Conservation (phyloP, 2,797 vertebrate species). For the Xenentodon cancila region DNA sequence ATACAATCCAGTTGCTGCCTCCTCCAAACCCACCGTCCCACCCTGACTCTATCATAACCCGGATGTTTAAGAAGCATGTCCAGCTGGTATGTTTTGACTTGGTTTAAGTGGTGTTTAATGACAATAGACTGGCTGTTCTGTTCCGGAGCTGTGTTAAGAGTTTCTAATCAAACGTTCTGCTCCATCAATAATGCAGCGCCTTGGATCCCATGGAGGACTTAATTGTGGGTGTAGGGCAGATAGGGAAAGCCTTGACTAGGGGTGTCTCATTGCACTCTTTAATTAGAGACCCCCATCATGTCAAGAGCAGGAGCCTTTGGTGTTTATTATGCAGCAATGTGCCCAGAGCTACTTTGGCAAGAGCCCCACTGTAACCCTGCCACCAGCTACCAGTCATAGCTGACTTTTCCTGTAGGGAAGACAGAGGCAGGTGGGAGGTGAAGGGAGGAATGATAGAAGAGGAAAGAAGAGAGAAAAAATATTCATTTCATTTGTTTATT, state of each 20-base stretch:
- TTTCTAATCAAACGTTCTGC: constrained; percentile 83
- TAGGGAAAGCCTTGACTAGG: constrained; percentile 67
- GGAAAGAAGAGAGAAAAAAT: background rate
- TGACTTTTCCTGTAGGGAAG: constrained; percentile 27
- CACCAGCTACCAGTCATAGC: constrained; percentile 48
- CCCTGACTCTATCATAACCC: constrained; percentile 68
- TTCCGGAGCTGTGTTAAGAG: constrained; percentile 78
- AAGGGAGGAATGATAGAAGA: background rate
- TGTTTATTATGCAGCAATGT: constrained; percentile 69
- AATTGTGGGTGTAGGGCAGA: constrained; percentile 79
- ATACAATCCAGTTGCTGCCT: constrained; percentile 64
- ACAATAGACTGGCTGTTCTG: constrained; percentile 77
- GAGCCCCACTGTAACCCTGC: constrained; percentile 60
- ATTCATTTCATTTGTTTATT: background rate
- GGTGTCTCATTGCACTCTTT: constrained; percentile 79
- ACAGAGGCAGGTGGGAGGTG: constrained; percentile 3
- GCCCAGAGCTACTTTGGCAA: constrained; percentile 66
- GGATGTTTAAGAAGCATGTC: constrained; percentile 77
- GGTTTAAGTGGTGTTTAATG: constrained; percentile 83
- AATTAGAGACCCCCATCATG: constrained; percentile 80
- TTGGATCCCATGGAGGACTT: constrained; percentile 75
- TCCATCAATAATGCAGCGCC: constrained; percentile 83
- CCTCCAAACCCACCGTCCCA: background rate
- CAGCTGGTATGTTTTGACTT: constrained; percentile 79
- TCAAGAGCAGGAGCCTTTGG: constrained; percentile 63